A percentile compares a stretch with the other conserved stretches of the same genome.
These are phyloP conservation scores for Paramuricea clavata DNA, from an alignment of 92 coral and sea anemone genomes.

Conservation along the genomic window DNA sequence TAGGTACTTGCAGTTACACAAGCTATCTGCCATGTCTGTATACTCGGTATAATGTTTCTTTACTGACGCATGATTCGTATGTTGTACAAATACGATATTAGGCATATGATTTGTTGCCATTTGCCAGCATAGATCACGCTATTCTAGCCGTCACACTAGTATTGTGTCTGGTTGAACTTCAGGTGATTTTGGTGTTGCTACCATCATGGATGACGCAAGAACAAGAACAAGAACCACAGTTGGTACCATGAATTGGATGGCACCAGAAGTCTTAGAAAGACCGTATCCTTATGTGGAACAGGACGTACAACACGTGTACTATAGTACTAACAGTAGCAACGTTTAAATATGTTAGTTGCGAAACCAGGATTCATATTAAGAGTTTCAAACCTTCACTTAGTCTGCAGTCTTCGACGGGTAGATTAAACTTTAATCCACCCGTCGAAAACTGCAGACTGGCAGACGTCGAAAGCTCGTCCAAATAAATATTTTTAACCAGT, in stretches of 20 bases:
- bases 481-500: too few relatives aligned
- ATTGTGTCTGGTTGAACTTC: neutral
- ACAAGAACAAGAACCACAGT: constrained; percentile 98
- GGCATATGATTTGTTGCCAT: neutral
- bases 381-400: too few relatives aligned
- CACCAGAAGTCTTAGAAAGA: constrained; percentile 96
- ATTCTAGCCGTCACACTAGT: neutral
- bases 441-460: too few relatives aligned
- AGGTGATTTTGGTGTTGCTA: constrained; percentile 99
- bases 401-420: too few relatives aligned
- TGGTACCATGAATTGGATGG: constrained; percentile 99
- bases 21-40: neutral
- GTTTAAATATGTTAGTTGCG: too few relatives aligned
- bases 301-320: too few relatives aligned
- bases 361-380: too few relatives aligned
- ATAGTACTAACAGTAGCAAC: too few relatives aligned
- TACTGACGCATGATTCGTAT: too few relatives aligned
- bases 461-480: too few relatives aligned
- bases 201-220: constrained; percentile 98
- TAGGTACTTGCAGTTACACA: constrained; percentile 80
- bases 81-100: too few relatives aligned
- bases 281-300: constrained; percentile 98
- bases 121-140: neutral
- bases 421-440: too few relatives aligned
- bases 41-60: neutral